Conservation (phyloP, 2,888 invertebrate species). For the Chloromyia formosa region DNA sequence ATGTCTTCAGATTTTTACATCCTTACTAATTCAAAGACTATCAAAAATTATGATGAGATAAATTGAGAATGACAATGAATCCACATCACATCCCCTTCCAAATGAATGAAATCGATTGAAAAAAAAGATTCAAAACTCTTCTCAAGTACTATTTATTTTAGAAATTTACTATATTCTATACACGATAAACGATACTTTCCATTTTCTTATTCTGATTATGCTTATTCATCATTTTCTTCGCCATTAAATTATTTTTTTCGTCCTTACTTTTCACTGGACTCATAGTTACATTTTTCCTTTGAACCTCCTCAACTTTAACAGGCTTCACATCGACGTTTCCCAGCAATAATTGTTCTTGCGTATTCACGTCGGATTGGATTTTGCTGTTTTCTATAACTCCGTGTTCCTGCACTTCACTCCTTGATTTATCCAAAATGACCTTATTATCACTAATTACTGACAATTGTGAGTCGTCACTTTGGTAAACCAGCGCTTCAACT, state of each 20-base stretch:
- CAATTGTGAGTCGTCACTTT: neutral
- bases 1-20: no score
- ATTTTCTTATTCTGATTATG: neutral
- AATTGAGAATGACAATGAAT: no score
- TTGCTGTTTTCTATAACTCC: neutral
- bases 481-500: neutral
- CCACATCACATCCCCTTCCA: no score
- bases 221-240: neutral
- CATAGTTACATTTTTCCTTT: neutral
- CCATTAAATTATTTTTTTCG: neutral
- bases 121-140: no score
- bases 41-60: no score
- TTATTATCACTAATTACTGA: neutral
- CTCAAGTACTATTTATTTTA: no score
- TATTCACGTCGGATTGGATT: neutral
- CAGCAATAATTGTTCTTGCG: no score
- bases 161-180: neutral
- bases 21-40: no score
- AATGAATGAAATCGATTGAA: no score
- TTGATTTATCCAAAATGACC: neutral
- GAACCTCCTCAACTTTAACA: neutral
- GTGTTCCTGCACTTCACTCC: neutral
- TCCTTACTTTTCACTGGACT: neutral
- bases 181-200: conserved; percentile 3
- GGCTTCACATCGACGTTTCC: no score